Conservation (phyloP, 2,113 vertebrate genomes). For the Festucalex cinctus region DNA sequence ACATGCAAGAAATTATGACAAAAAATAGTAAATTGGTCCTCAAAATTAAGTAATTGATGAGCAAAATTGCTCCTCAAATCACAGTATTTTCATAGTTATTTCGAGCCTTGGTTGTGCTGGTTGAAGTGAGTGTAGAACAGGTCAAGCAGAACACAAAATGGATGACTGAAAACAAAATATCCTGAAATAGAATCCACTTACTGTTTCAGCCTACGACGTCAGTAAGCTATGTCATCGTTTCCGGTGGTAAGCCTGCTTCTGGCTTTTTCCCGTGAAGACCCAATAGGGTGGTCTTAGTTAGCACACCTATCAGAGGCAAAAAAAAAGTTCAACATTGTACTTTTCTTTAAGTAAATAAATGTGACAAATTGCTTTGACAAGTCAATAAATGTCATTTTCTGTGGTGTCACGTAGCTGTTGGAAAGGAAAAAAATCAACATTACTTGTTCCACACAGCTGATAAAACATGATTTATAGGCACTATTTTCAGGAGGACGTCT, state of each 20-base stretch:
- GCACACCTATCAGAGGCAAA: background rate
- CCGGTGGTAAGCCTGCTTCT: too few species aligned
- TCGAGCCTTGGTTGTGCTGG: too few species aligned
- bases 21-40: too few species aligned
- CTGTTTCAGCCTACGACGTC: too few species aligned
- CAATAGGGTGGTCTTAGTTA: background rate
- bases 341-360: background rate
- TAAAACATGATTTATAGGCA: slow-evolving; percentile 5
- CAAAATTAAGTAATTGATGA: too few species aligned
- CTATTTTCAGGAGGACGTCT: background rate
- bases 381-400: background rate
- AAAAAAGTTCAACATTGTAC: background rate
- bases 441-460: background rate
- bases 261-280: background rate
- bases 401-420: slow-evolving; percentile 5
- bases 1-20: too few species aligned
- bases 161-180: background rate
- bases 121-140: too few species aligned
- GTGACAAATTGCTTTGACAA: slow-evolving; percentile 1
- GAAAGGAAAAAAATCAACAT: slow-evolving; percentile 9
- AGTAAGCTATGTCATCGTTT: too few species aligned
- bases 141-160: too few species aligned
- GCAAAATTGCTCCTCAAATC: too few species aligned
- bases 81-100: too few species aligned
- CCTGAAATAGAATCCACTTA: background rate